Conservation (phyloP, 2,888 invertebrate genomes). For the Eucriotettix oculatus region DNA sequence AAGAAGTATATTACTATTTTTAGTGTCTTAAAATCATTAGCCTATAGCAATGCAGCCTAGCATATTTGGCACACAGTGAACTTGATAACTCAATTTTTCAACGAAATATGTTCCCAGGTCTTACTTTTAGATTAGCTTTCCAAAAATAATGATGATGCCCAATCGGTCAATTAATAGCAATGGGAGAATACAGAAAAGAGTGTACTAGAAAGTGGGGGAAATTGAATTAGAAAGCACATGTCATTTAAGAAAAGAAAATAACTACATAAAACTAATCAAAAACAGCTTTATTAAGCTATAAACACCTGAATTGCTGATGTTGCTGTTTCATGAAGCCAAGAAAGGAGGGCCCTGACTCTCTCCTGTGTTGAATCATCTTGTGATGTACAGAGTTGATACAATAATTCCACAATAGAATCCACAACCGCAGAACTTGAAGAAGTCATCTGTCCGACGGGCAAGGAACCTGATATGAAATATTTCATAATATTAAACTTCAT, state of each 20-base stretch:
- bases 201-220: too few relatives aligned
- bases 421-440: constrained; percentile 20
- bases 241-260: not conserved
- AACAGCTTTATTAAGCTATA: not conserved
- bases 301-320: constrained; percentile 25
- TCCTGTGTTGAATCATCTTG: constrained; percentile 38
- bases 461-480: constrained; percentile 1
- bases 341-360: constrained; percentile 46
- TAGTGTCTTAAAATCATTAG: too few relatives aligned
- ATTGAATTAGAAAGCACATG: too few relatives aligned
- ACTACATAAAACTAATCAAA: not conserved
- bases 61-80: too few relatives aligned
- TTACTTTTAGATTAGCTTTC: too few relatives aligned
- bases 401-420: constrained; percentile 59
- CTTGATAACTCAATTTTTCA: too few relatives aligned
- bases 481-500: not conserved
- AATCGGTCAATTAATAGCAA: too few relatives aligned
- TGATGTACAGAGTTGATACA: constrained; percentile 59
- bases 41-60: too few relatives aligned
- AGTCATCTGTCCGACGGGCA: constrained; percentile 18
- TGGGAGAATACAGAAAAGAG: too few relatives aligned
- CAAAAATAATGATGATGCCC: too few relatives aligned
- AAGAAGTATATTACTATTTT: too few relatives aligned
- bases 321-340: constrained; percentile 52
- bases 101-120: too few relatives aligned